Base-by-base conservation (phyloP, 2,113 vertebrate species). In the Nibea coibor region DNA sequence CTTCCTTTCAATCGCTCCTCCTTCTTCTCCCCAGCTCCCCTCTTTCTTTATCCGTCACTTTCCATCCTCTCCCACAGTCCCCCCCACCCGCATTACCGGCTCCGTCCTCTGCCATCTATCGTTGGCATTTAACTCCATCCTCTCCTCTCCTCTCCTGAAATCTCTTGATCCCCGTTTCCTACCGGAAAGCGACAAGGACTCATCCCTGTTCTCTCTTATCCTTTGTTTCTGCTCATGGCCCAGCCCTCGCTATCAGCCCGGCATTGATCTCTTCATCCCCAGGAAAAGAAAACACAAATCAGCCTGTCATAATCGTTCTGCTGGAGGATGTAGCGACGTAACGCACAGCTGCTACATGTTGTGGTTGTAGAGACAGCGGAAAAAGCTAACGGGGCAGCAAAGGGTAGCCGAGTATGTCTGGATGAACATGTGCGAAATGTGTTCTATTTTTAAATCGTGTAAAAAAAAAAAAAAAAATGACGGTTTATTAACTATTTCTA, bases 271-370 rank as follows among this genome's bases (percentile, higher is more conserved):
- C 70, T 88, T 84, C 84, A 88, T 93, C 81, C 80, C 75, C 83
- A 86, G 92, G 90, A 91, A 94, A 92, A 94, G 85, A 93, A 90
- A 88, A 88, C 81, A 93, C 86, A 85, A 91, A 92, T 92, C 87
- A 92, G 86, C 82, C 87, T 89, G 90, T 95, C 90, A 92, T 89
- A 93, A 93, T 92, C 84, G 90, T 82, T 91, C 74, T 82, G 89
- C 86, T 86, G 88, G 83, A 87, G 59, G 72, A 87, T 85, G 90
- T 91, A 87, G 73, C 43, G 50, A 65, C 24, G 65, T n/a, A 88
- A 71, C 63, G 20, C 68, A 53, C 84, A 86, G 91, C 87, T 87
- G 87, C 72, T 62, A 73, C 76, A 35, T 78, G 87, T 75, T 82
- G 81, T n/a, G n/a, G n/a, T 86, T 75, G 81, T 39, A 43, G 74